phyloP scores from a whole-genome alignment of 2,888 invertebrate species.

The Actias luna region DNA sequence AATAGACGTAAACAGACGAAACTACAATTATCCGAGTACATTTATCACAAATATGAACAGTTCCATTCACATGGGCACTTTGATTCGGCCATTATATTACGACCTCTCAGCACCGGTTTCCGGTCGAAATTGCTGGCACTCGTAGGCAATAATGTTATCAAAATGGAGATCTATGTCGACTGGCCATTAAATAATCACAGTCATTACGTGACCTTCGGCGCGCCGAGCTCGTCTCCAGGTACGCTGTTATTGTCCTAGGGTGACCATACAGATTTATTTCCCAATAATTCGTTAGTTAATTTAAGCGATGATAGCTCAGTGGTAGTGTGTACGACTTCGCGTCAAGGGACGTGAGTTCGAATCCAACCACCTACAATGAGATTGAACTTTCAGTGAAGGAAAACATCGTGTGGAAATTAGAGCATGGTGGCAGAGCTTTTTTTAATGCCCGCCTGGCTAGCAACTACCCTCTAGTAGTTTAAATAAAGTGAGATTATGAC shows the following conservation, averaged over 20 bases:
- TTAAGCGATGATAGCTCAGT: not conserved
- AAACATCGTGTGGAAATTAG: too few relatives aligned
- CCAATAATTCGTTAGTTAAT: too few relatives aligned
- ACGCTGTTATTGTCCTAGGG: slow-evolving; percentile 23
- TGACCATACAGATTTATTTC: not conserved
- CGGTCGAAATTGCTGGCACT: slow-evolving; percentile 1
- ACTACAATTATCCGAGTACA: not conserved
- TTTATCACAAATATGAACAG: slow-evolving; percentile 4
- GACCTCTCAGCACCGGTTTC: not conserved
- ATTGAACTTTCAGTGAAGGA: too few relatives aligned
- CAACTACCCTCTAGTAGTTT: too few relatives aligned
- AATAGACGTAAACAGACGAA: not conserved
- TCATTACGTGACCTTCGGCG: slow-evolving; percentile 61
- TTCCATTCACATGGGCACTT: not conserved
- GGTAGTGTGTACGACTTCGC: too few relatives aligned
- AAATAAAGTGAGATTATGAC: too few relatives aligned
- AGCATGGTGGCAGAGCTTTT: too few relatives aligned
- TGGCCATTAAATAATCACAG: slow-evolving; percentile 50
- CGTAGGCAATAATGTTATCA: not conserved
- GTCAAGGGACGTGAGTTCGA: too few relatives aligned
- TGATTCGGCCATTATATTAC: not conserved
- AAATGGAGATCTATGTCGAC: slow-evolving; percentile 27
- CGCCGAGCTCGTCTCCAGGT: slow-evolving; percentile 36
- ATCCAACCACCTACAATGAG: too few relatives aligned
- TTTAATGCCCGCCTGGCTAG: too few relatives aligned